These are phyloP conservation scores for Lumbricus terrestris DNA, from an alignment of 2,888 invertebrate species.

Conservation along the genomic window DNA sequence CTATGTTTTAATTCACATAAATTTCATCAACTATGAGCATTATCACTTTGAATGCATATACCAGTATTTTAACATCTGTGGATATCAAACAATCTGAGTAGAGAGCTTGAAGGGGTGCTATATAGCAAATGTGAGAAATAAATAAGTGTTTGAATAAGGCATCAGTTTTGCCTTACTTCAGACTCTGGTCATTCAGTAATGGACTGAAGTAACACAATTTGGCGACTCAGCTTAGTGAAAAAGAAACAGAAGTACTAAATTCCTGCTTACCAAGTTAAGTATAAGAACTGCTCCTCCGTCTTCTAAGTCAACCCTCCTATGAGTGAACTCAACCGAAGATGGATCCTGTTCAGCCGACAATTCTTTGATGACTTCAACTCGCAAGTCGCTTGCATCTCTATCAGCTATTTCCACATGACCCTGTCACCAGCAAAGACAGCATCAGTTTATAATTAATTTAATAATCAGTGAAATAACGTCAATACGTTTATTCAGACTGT, in stretches of 20 bases:
- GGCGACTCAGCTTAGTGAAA: neutral
- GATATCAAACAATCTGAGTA: too few species aligned
- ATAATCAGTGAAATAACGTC: too few species aligned
- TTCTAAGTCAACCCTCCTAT: neutral
- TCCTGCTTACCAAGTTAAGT: neutral
- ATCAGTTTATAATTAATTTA: neutral
- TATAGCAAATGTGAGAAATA: too few species aligned
- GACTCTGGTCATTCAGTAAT: neutral
- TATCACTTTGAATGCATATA: neutral
- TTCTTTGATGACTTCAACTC: neutral
- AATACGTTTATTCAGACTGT: neutral
- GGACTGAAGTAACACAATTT: neutral
- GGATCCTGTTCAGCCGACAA: neutral
- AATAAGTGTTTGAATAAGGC: neutral
- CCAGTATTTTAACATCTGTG: neutral
- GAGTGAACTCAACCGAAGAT: neutral
- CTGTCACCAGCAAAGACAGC: neutral
- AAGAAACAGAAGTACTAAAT: neutral
- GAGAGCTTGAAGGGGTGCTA: too few species aligned
- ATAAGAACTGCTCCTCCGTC: neutral
- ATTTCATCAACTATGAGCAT: neutral
- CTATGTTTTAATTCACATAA: neutral
- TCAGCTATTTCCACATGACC: neutral
- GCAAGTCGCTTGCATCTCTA: neutral
- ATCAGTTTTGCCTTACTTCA: neutral